A percentile compares a stretch with the other conserved stretches of the same genome.
These are phyloP conservation scores for Tamandua tetradactyla DNA, from an alignment of 2,797 vertebrate species.

Conservation along the genomic window DNA sequence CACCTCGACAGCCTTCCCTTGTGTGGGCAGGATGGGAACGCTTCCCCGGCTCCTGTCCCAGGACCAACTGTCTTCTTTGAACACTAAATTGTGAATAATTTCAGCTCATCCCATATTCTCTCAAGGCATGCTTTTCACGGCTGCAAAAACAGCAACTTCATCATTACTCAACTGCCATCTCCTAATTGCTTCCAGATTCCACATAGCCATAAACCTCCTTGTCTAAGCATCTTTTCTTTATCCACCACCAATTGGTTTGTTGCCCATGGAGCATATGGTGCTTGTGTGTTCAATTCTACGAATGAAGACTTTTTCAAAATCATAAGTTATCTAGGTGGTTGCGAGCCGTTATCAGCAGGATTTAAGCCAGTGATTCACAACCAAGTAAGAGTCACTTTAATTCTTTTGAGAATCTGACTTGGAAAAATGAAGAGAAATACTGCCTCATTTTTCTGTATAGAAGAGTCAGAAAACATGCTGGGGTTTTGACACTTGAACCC, in stretches of 20 bases:
- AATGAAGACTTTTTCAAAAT: slow-evolving; percentile 6
- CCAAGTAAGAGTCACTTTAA: not conserved
- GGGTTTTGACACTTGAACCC: too few relatives aligned
- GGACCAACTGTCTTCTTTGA: slow-evolving; percentile 19
- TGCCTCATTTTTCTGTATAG: not conserved
- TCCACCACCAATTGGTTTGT: not conserved
- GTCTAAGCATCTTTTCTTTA: slow-evolving; percentile 28
- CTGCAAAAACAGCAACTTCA: not conserved
- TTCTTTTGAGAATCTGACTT: not conserved
- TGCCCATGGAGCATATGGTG: not conserved
- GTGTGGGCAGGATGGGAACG: not conserved
- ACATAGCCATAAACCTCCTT: not conserved
- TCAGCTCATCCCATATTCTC: not conserved
- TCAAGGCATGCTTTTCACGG: slow-evolving; percentile 1
- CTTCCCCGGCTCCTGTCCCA: slow-evolving; percentile 34
- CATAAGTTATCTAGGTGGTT: slow-evolving; percentile 8
- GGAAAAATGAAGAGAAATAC: not conserved
- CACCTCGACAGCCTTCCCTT: not conserved
- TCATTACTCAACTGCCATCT: slow-evolving; percentile 47
- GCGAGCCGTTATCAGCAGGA: not conserved
- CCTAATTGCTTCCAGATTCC: slow-evolving; percentile 66
- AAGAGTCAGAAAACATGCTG: not conserved
- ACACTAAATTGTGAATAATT: not conserved
- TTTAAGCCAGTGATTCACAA: not conserved
- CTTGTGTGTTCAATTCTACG: not conserved